phyloP scores from a whole-genome alignment of 2,888 invertebrate species.

The Acanthosepion pharaonis region DNA sequence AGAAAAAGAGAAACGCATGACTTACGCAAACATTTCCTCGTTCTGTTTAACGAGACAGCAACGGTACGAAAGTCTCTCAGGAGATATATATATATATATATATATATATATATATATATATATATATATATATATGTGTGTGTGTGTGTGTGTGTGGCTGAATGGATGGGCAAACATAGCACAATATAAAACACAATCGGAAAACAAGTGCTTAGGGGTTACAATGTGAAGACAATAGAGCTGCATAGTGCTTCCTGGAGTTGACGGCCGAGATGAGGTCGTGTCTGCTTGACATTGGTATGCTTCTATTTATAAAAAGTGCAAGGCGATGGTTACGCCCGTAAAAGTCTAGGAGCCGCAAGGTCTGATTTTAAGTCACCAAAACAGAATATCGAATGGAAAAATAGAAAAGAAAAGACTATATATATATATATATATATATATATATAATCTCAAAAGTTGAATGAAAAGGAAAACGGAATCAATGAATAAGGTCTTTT shows the following conservation, averaged over 20 bases:
- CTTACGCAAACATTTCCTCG: too few species aligned
- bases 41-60: too few species aligned
- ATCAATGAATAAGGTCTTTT: too few species aligned
- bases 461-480: too few species aligned
- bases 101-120: too few species aligned
- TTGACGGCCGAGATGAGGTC: background rate
- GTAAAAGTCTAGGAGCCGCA: background rate
- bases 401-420: background rate
- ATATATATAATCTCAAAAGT: background rate
- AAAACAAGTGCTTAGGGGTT: background rate
- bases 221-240: background rate
- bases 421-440: background rate
- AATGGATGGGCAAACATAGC: background rate
- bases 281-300: background rate
- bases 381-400: background rate
- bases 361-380: background rate
- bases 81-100: too few species aligned
- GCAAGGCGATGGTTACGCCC: background rate
- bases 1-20: too few species aligned
- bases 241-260: background rate
- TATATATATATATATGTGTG: too few species aligned
- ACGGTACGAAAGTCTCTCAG: too few species aligned
- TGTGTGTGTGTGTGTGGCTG: too few species aligned
- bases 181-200: background rate
- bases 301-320: background rate